Conservation (phyloP, 2,888 invertebrate genomes). For the Pyrrhia umbra region DNA sequence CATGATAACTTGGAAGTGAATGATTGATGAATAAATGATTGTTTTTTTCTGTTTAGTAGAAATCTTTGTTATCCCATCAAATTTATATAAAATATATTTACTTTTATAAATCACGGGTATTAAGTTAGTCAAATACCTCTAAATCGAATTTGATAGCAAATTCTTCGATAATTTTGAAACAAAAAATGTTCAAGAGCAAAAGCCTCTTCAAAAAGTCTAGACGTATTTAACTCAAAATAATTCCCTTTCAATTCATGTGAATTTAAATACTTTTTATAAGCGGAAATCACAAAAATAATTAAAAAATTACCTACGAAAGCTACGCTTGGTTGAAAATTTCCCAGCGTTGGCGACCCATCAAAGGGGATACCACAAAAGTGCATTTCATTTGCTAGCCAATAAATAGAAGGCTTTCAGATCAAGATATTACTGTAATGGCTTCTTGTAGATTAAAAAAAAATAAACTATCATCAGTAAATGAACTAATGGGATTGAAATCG, state of each 20-base stretch:
- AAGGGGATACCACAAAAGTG: constrained; percentile 73
- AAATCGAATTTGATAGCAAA: too few relatives aligned
- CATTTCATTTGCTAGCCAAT: constrained; percentile 78
- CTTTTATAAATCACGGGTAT: too few relatives aligned
- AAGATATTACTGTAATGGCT: constrained; percentile 79
- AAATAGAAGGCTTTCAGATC: constrained; percentile 76
- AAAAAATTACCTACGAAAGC: background rate
- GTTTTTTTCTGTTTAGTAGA: too few relatives aligned
- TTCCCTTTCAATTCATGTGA: background rate
- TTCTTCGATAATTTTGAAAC: too few relatives aligned
- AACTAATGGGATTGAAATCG: constrained; percentile 51
- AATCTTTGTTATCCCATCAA: too few relatives aligned
- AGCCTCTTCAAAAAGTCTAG: background rate
- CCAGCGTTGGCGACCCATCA: constrained; percentile 50
- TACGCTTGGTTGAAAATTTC: background rate
- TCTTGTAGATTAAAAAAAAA: constrained; percentile 68
- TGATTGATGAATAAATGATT: too few relatives aligned
- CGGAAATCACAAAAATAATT: background rate
- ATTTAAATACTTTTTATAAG: background rate
- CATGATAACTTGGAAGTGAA: background rate
- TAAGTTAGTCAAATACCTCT: too few relatives aligned
- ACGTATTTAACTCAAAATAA: background rate
- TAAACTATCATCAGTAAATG: constrained; percentile 50
- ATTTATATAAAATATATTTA: too few relatives aligned
- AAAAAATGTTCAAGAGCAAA: too few relatives aligned